phyloP scores from a whole-genome alignment of 2,113 vertebrate genomes.

The Charina bottae region DNA sequence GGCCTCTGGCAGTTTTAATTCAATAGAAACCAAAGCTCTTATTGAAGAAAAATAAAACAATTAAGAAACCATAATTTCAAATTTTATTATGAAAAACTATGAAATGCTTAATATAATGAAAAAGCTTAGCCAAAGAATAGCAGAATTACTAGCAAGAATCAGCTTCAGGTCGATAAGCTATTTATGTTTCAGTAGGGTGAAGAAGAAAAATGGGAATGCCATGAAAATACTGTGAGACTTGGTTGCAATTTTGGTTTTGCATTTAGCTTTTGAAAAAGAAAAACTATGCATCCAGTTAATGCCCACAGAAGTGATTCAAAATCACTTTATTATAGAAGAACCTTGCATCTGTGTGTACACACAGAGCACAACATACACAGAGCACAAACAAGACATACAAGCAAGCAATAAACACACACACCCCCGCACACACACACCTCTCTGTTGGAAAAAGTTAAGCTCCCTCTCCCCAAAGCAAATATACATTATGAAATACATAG shows the following conservation, averaged over 20 bases:
- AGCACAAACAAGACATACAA: neutral
- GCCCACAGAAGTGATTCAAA: slow-evolving; percentile 45
- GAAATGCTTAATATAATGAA: slow-evolving; percentile 51
- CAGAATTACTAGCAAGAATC: slow-evolving; percentile 33
- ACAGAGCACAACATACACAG: neutral
- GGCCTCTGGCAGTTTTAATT: slow-evolving; percentile 70
- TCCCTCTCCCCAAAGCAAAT: neutral
- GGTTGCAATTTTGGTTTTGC: slow-evolving; percentile 42
- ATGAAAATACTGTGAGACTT: neutral
- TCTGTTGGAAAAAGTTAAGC: slow-evolving; percentile 16
- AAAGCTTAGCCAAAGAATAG: slow-evolving; percentile 36
- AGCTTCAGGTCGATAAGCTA: slow-evolving; percentile 18
- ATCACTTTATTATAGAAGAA: slow-evolving; percentile 38
- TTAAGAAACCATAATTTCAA: slow-evolving; percentile 66
- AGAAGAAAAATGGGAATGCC: slow-evolving; percentile 4
- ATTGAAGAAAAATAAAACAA: slow-evolving; percentile 47
- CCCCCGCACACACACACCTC: neutral
- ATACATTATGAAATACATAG: neutral
- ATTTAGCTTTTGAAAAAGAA: neutral
- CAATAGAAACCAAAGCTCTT: slow-evolving; percentile 70
- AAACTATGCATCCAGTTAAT: slow-evolving; percentile 40
- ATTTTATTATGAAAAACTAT: slow-evolving; percentile 64
- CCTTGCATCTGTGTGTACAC: slow-evolving; percentile 8
- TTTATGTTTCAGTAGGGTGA: slow-evolving; percentile 37
- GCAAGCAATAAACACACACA: neutral